phyloP scores from a whole-genome alignment of 2,888 invertebrate genomes.

The Rotaria socialis region DNA sequence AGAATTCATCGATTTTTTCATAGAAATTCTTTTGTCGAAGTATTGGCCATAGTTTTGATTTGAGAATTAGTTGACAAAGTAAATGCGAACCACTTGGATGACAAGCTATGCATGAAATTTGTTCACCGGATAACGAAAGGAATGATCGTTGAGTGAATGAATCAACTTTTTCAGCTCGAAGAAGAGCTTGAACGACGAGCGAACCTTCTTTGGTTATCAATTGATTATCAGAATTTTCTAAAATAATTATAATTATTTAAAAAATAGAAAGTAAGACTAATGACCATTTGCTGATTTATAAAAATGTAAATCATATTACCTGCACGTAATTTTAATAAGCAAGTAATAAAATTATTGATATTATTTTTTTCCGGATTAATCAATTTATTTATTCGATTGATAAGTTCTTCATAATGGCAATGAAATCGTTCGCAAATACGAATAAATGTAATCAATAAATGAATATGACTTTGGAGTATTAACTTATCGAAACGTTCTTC shows the following conservation, averaged over 20 bases:
- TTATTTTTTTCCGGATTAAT: background rate
- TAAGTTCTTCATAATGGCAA: constrained; percentile 12
- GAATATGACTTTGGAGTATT: background rate
- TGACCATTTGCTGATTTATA: no score
- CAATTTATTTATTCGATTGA: background rate
- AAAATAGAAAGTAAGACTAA: no score
- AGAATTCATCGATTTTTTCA: background rate
- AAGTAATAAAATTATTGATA: background rate
- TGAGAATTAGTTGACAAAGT: constrained; percentile 30
- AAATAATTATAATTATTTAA: background rate
- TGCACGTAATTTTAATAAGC: background rate
- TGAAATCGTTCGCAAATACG: background rate
- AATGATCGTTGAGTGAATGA: constrained; percentile 5
- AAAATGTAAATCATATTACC: no score
- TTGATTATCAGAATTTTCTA: background rate
- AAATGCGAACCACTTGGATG: constrained; percentile 31
- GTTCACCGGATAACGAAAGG: background rate
- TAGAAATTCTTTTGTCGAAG: background rate
- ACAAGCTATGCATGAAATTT: background rate
- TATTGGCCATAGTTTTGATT: background rate
- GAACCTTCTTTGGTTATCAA: constrained; percentile 17
- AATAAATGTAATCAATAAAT: constrained; percentile 17
- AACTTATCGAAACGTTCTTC: background rate
- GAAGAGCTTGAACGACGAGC: background rate
- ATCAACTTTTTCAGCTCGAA: constrained; percentile 7